Percentiles rank a stretch among this genome's conserved stretches.
These are phyloP conservation scores for Tachystola acroxantha DNA, from an alignment of 2,888 invertebrate species.

Conservation along the genomic window DNA sequence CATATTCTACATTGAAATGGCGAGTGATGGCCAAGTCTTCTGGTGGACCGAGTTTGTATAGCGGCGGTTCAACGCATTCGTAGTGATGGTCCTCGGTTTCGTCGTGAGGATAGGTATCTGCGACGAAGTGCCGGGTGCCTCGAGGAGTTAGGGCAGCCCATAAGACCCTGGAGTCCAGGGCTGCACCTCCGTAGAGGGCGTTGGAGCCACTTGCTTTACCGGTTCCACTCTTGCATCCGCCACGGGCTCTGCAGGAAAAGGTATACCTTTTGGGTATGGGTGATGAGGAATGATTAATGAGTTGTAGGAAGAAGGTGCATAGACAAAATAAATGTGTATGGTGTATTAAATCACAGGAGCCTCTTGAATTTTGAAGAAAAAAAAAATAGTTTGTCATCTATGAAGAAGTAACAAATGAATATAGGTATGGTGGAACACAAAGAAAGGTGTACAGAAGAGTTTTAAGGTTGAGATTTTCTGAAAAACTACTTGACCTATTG, in stretches of 20 bases:
- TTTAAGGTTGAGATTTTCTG: too few species aligned
- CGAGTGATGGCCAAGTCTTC: conserved; percentile 81
- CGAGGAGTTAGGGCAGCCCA: conserved; percentile 93
- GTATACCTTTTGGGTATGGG: conserved; percentile 16
- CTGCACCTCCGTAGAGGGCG: conserved; percentile 65
- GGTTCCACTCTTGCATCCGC: conserved; percentile 75
- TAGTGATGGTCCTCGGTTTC: conserved; percentile 83
- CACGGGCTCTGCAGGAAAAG: conserved; percentile 51
- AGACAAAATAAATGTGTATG: too few species aligned
- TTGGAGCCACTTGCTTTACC: conserved; percentile 72
- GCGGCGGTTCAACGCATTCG: conserved; percentile 81
- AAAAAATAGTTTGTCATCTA: too few species aligned
- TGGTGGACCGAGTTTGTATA: conserved; percentile 68
- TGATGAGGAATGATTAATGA: conserved; percentile 7
- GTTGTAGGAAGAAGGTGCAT: too few species aligned
- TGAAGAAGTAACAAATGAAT: too few species aligned
- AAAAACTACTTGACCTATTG: too few species aligned
- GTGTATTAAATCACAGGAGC: too few species aligned
- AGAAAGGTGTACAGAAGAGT: too few species aligned
- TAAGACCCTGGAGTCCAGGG: conserved; percentile 82
- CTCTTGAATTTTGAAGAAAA: too few species aligned
- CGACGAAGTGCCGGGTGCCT: conserved; percentile 87
- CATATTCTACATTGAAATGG: conserved; percentile 89
- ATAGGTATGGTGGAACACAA: too few species aligned
- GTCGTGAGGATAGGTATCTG: conserved; percentile 81